Evolutionary conservation across 2,888 invertebrate species (phyloP).

Genomic region (Zygothrica quintamaculata): DNA sequence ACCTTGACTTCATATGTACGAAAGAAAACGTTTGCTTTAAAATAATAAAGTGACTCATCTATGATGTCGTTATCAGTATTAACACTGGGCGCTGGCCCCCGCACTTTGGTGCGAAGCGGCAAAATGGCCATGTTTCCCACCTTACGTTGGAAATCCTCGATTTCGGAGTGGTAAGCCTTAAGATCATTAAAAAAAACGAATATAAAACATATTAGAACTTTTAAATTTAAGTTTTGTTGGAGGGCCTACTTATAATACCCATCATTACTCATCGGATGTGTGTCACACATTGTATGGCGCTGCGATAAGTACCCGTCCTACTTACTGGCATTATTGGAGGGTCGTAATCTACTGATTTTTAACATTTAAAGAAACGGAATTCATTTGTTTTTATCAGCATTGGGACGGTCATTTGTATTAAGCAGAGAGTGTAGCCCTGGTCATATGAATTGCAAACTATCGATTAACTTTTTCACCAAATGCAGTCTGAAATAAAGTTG

Average conservation of each 20-base stretch:
- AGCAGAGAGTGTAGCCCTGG: slow-evolving; percentile 18
- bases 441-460: slow-evolving; percentile 8
- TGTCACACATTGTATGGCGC: background rate
- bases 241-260: background rate
- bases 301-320: slow-evolving; percentile 12
- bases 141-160: slow-evolving; percentile 89
- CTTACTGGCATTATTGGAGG: slow-evolving; percentile 50
- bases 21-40: slow-evolving; percentile 99
- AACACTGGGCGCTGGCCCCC: slow-evolving; percentile 94
- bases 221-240: slow-evolving; percentile 12
- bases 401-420: slow-evolving; percentile 8
- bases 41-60: slow-evolving; percentile 98
- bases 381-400: slow-evolving; percentile 36
- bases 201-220: background rate
- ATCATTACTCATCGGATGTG: slow-evolving; percentile 21
- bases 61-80: slow-evolving; percentile 94
- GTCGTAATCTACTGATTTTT: slow-evolving; percentile 33
- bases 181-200: background rate
- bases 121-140: slow-evolving; percentile 97
- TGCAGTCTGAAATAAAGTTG: too few species aligned
- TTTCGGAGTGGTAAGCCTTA: slow-evolving; percentile 97
- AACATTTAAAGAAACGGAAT: slow-evolving; percentile 28
- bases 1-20: slow-evolving; percentile 99
- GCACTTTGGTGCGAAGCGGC: slow-evolving; percentile 94
- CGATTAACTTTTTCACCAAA: slow-evolving; percentile 2